These are phyloP conservation scores for Agrotis puta DNA, from an alignment of 2,888 invertebrate genomes.

Conservation along the genomic window DNA sequence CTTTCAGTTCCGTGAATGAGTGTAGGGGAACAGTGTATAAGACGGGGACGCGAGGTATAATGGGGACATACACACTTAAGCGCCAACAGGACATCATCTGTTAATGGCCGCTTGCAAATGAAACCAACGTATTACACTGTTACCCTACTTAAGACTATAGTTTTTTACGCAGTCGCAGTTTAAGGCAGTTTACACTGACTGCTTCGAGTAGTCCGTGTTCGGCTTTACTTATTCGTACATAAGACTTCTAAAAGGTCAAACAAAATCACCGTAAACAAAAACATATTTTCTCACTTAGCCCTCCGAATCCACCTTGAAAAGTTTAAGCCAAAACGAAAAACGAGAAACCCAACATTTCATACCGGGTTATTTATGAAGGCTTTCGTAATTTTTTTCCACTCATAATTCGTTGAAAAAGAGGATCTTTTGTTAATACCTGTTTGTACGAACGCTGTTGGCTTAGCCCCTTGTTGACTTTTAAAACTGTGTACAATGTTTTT, in stretches of 20 bases:
- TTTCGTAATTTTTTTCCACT: constrained; percentile 48
- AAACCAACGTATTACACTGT: no score
- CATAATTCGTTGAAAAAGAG: constrained; percentile 43
- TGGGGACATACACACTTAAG: no score
- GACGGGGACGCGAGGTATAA: no score
- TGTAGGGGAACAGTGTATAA: no score
- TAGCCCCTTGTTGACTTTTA: constrained; percentile 62
- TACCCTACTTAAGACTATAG: no score
- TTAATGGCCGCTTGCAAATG: no score
- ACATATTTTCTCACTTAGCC: constrained; percentile 7
- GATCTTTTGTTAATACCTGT: constrained; percentile 67
- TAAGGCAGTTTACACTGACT: no score
- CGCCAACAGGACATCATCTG: no score
- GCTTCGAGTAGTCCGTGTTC: no score
- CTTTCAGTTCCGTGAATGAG: no score
- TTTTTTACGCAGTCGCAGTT: no score
- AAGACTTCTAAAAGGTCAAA: background rate
- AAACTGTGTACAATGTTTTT: constrained; percentile 48
- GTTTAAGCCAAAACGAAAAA: constrained; percentile 3
- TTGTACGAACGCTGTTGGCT: constrained; percentile 59
- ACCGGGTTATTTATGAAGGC: constrained; percentile 53
- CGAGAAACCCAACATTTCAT: constrained; percentile 22
- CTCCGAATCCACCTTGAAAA: constrained; percentile 20
- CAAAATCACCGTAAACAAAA: constrained; percentile 10
- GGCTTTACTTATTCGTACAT: no score